These are phyloP conservation scores for Mobula hypostoma DNA, from an alignment of 2,113 vertebrate species.

Conservation along the genomic window DNA sequence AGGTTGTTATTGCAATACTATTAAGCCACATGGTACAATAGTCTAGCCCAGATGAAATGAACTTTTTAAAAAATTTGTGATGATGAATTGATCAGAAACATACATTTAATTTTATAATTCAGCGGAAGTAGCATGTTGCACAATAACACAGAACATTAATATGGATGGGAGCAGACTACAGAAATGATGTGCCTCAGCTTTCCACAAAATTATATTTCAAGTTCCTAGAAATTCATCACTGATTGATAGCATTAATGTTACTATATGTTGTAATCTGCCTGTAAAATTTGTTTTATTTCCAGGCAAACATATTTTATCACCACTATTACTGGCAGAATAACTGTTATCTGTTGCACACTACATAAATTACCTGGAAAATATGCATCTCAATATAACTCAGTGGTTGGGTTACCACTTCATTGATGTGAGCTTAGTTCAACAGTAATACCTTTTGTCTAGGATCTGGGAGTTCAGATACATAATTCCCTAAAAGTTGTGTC, in stretches of 20 bases:
- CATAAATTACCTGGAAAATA: neutral
- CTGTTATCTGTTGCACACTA: neutral
- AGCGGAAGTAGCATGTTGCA: neutral
- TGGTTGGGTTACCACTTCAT: neutral
- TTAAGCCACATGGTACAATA: neutral
- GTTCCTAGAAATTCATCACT: no score
- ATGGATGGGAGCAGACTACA: neutral
- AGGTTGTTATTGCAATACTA: neutral
- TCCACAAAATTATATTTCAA: neutral
- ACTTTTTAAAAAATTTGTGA: neutral
- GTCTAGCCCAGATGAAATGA: neutral
- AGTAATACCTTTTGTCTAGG: neutral
- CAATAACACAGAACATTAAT: neutral
- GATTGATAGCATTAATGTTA: no score
- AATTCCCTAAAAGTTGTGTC: no score
- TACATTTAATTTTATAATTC: neutral
- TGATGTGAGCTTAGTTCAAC: neutral
- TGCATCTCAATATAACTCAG: neutral
- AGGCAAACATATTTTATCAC: neutral
- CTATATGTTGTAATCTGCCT: no score
- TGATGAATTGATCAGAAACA: neutral
- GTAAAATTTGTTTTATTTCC: no score
- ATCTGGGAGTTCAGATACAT: no score
- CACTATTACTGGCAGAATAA: neutral
- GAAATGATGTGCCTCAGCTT: neutral